A percentile compares a stretch with the other conserved stretches of the same genome.
Conservation (phyloP, 2,888 invertebrate genomes). For the Erebia palarica region DNA sequence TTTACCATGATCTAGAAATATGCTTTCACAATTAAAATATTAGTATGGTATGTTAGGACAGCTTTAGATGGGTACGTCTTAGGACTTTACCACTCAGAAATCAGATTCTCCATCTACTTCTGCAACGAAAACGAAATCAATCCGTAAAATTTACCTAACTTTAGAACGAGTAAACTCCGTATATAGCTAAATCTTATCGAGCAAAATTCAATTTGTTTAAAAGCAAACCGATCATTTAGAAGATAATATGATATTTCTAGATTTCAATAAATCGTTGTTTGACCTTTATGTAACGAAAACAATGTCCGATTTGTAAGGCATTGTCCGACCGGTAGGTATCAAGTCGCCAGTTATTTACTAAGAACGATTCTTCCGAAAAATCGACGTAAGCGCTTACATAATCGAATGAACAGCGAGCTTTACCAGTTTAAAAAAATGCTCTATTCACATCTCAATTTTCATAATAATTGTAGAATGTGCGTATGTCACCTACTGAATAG, state of each 20-base stretch:
- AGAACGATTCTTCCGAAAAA: constrained; percentile 70
- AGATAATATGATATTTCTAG: neutral
- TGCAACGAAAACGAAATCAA: too few species aligned
- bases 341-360: constrained; percentile 54
- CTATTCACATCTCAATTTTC: neutral
- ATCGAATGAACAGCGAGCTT: constrained; percentile 34
- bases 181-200: too few species aligned
- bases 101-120: too few species aligned
- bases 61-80: too few species aligned
- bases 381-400: constrained; percentile 60
- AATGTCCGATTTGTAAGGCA: constrained; percentile 63
- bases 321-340: constrained; percentile 60
- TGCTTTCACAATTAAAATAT: too few species aligned
- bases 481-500: neutral
- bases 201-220: too few species aligned
- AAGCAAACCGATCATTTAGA: too few species aligned
- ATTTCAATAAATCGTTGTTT: constrained; percentile 20
- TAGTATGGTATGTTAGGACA: too few species aligned
- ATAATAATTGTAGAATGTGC: neutral
- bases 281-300: constrained; percentile 49
- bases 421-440: constrained; percentile 8
- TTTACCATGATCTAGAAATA: too few species aligned
- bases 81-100: too few species aligned
- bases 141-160: too few species aligned
- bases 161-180: too few species aligned